These are phyloP conservation scores for Flexamia atlantica DNA, from an alignment of 2,888 invertebrate genomes.

Conservation along the genomic window DNA sequence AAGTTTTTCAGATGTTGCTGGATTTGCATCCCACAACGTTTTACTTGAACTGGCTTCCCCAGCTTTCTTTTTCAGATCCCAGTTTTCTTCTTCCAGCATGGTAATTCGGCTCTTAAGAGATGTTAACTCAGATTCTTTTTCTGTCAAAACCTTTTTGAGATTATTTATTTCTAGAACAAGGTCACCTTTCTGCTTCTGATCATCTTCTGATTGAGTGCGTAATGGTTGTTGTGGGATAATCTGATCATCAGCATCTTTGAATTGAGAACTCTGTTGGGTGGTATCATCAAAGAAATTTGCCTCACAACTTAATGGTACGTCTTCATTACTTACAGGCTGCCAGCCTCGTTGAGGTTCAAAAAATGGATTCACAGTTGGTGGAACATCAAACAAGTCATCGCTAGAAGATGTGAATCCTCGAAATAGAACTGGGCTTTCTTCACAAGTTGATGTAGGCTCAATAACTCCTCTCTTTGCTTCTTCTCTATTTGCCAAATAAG, in stretches of 20 bases:
- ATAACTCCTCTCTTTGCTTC: neutral
- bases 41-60: conserved; percentile 1
- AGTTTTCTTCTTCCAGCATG: conserved; percentile 20
- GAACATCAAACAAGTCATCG: conserved; percentile 27
- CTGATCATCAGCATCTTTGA: neutral
- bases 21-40: neutral
- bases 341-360: neutral
- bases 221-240: neutral
- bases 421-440: conserved; percentile 33
- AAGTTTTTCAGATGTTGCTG: neutral
- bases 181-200: neutral
- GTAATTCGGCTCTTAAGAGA: neutral
- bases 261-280: neutral
- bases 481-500: neutral
- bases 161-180: neutral
- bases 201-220: neutral
- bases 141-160: conserved; percentile 4
- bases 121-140: conserved; percentile 27
- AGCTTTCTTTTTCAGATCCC: conserved; percentile 16
- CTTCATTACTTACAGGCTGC: neutral
- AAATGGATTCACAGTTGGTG: conserved; percentile 5
- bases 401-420: conserved; percentile 47
- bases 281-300: neutral
- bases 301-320: neutral
- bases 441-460: neutral